Evolutionary conservation across 2,888 invertebrate genomes (phyloP), one percentile per base, ranked within the genome.

Genomic region (Athrips mouffetella): DNA sequence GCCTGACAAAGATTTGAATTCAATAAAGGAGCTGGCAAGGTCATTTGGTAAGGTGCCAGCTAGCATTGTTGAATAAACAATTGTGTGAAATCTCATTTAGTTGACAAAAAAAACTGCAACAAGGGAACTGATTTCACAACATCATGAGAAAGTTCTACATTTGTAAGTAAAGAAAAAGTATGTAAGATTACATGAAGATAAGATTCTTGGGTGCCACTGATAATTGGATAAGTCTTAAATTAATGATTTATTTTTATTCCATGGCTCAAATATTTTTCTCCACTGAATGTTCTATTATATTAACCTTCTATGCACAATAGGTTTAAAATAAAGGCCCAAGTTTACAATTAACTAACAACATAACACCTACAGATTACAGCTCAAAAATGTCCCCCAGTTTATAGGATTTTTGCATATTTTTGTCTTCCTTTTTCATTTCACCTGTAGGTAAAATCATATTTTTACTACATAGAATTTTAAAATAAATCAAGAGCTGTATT

Each of bases 1-100:
- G 15, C 15, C 15, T 4, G 20, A 16, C 27, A 23, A 15, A 13
- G 15, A 25, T 5, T 3, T 10, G 25, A 41, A 23, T 15, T 20
- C 37, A 37, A 37, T 37, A 40, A 41, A 41, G 41, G 25, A 16
- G n/a, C 11, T 16, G 13, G 27, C 41, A 41, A 41, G 41, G 41
- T 25, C 41, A 41, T 25, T 29, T 41, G 41, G 18, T 41, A 41
- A 41, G 41, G 16, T n/a, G 20, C 18, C 25, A 41, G 16, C 8
- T 5, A 10, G 27, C 15, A 41, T 41, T 41, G 41, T 41, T 1
- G 5, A 27, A 25, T 16, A 8, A 41, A 41, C 25, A 41, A 41
- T 41, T 23, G 29, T 41, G 41, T n/a, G 41, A 27, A 37, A n/a
- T 37, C 27, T 37, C 20, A 20, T 16, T 35, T 8, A 37, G 37